Base-by-base conservation (phyloP, 2,113 vertebrate genomes). In the Callipepla squamata region DNA sequence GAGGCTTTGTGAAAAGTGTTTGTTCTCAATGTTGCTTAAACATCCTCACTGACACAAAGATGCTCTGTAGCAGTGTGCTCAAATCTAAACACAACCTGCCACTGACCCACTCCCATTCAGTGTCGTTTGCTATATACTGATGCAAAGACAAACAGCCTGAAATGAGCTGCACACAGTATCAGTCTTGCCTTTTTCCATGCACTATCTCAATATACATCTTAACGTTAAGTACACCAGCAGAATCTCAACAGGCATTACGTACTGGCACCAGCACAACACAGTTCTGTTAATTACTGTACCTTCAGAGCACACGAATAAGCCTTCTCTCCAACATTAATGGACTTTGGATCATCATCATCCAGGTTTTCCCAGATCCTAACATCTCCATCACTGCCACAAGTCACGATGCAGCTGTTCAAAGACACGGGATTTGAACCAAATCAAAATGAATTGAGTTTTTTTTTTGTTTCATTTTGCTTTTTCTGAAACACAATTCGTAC, bases 281-380 rank as follows among this genome's bases (percentile, higher is more conserved):
- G 30, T 0, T 47, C 34, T 47, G 38, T 17, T 53, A 73, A 70
- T 28, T 7, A 2, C 1, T 3, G 51, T 94, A 99, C 99, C 98
- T 98, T 99, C 5, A 99, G 95, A 34, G 99, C 98, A 23, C 99
- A 98, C 0, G 99, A 99, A 92, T 98, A 98, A 13, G 98, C 98
- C 95, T 99, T 99, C 83, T 99, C 99, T 83, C 99, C 99, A 13
- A 99, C 99, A 1, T 97, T 99, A 94, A 99, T 98, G 86, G 99
- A 99, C 92, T 98, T 99, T 0, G 99, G 99, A 78, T 99, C 99
- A 13, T 99, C 99, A 1, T 99, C 99, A 53, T 99, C 99, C 91
- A 99, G 96, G 95, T 98, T 97, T 94, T 99, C 98, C 99, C 99
- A 99, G 79, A 99, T 98, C 34, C 99, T 98, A 26, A 99, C 98